A percentile compares a stretch with the other conserved stretches of the same genome.
phyloP scores from a whole-genome alignment of 2,888 invertebrate genomes.

The Gnatocerus cornutus region DNA sequence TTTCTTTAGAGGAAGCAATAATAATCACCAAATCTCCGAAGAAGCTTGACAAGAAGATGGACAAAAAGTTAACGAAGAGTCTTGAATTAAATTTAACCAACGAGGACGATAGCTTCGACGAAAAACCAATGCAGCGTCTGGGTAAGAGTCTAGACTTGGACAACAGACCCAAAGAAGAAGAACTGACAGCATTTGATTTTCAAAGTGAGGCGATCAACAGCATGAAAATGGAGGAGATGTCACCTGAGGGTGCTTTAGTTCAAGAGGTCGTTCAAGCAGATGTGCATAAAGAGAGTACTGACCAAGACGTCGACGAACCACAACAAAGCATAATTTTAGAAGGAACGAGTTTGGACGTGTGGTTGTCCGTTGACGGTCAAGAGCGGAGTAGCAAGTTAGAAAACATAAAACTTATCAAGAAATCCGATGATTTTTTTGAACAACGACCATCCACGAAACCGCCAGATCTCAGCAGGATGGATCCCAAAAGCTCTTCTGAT shows the following conservation, averaged over 20 bases:
- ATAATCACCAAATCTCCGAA: slow-evolving; percentile 84
- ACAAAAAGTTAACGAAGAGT: slow-evolving; percentile 75
- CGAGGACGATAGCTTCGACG: slow-evolving; percentile 60
- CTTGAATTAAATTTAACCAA: slow-evolving; percentile 76
- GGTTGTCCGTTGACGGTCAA: slow-evolving; percentile 69
- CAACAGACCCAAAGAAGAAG: slow-evolving; percentile 62
- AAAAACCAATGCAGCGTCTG: slow-evolving; percentile 66
- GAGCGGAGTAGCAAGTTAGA: slow-evolving; percentile 67
- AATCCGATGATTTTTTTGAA: slow-evolving; percentile 71
- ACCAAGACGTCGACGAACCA: slow-evolving; percentile 51
- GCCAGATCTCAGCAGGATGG: slow-evolving; percentile 67
- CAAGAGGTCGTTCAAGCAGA: slow-evolving; percentile 61
- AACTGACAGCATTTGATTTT: slow-evolving; percentile 66
- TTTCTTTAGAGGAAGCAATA: slow-evolving; percentile 79
- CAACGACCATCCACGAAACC: slow-evolving; percentile 65
- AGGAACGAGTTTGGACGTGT: slow-evolving; percentile 71
- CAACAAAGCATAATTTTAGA: slow-evolving; percentile 68
- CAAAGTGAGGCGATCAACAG: slow-evolving; percentile 61
- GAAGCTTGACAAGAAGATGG: slow-evolving; percentile 76
- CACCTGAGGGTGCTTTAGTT: slow-evolving; percentile 62
- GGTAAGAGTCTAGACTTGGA: slow-evolving; percentile 71
- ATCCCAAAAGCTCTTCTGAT: slow-evolving; percentile 69
- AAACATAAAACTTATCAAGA: slow-evolving; percentile 66
- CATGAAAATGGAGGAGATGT: slow-evolving; percentile 61
- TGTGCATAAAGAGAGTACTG: slow-evolving; percentile 58